Percentiles rank a stretch among this genome's conserved stretches.
These are phyloP conservation scores for Odontocolon sp. DNA, from an alignment of 2,888 invertebrate genomes.

Conservation along the genomic window DNA sequence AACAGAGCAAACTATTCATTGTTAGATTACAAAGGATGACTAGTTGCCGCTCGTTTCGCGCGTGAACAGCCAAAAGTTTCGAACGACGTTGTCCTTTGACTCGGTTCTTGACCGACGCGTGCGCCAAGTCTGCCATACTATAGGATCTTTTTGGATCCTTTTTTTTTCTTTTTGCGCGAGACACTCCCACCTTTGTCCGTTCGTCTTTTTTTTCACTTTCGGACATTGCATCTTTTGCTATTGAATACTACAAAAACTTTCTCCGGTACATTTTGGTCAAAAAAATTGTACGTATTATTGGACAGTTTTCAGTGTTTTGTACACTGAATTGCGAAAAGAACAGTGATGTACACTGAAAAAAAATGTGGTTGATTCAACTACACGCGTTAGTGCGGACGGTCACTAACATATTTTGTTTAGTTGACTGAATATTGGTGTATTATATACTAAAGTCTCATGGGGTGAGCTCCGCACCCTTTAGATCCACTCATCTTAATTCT, in stretches of 20 bases:
- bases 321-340: no score
- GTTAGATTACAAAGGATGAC: constrained; percentile 55
- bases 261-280: no score
- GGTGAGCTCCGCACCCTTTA: constrained; percentile 19
- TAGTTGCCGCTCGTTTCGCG: constrained; percentile 61
- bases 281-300: no score
- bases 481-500: constrained; percentile 46
- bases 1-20: constrained; percentile 48
- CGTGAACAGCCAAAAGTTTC: constrained; percentile 49
- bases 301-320: no score
- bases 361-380: no score
- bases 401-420: no score
- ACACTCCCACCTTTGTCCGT: background rate
- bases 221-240: constrained; percentile 16
- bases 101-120: constrained; percentile 45
- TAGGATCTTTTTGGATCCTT: constrained; percentile 43
- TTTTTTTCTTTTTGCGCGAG: constrained; percentile 19
- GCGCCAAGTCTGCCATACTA: constrained; percentile 33
- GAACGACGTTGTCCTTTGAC: constrained; percentile 39
- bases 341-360: no score
- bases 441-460: background rate
- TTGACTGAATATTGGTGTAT: no score
- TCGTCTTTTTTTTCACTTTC: constrained; percentile 17
- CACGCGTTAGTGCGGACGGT: no score
- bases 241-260: constrained; percentile 10